Base-by-base conservation (phyloP, 2,888 invertebrate species). In the Hydroisotoma schaefferi region DNA sequence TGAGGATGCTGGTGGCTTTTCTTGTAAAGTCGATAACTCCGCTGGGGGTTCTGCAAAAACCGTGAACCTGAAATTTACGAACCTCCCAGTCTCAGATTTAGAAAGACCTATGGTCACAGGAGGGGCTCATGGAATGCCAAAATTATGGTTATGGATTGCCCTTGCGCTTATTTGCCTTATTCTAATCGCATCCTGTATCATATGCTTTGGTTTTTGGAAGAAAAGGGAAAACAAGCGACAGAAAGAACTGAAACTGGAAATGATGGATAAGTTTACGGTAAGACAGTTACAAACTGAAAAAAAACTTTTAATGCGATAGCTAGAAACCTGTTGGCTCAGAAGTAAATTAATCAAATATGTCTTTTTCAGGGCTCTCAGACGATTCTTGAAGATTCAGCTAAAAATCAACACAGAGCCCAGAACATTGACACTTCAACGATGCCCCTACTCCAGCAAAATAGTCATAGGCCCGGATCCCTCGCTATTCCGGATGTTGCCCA, bases 211-310 rank as follows among this genome's bases (percentile, higher is more conserved):
- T 15, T 28, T 49, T 8, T 49, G 49, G 49, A 49, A 29, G 18
- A 20, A 25, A n/a, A 22, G 28, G 6, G 27, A 49, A 25, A 27
- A 27, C 5, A 49, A 29, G 10, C 8, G 22, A 23, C 51, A 57
- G 5, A 28, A 43, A 25, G 27, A n/a, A 2, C 25, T 51, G 6
- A 40, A 23, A 15, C 18, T 51, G 18, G 43, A 57, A 43, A 43
- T 43, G 10, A 22, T 56, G 26, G 23, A 57, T 15, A 57, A 57
- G 43, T 57, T 57, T 23, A 51, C 49, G 51, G 57, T 57, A 27
- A 12, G n/a, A n/a, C n/a, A n/a, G n/a, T n/a, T n/a, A n/a, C n/a
- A n/a, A n/a, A n/a, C n/a, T n/a, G n/a, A n/a, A 40, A 40, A 15
- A 40, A 40, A 40, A 40, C 3, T 18, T 20, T 40, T 40, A 40